These are phyloP conservation scores for Coregonus sp. DNA, from an alignment of 2,797 vertebrate species.

Conservation along the genomic window DNA sequence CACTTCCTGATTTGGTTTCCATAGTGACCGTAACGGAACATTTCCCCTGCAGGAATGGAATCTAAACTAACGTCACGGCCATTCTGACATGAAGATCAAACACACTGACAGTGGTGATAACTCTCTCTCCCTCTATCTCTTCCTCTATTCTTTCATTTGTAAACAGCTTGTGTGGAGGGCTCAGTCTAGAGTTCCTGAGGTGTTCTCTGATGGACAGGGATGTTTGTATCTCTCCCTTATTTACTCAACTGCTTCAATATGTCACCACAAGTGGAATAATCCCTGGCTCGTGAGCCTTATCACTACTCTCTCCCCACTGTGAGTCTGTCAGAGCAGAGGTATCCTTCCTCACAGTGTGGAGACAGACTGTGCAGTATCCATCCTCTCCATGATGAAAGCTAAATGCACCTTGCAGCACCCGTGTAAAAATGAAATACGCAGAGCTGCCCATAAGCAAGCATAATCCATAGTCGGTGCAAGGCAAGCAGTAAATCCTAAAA, in stretches of 20 bases:
- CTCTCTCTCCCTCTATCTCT: conserved; percentile 45
- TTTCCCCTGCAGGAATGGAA: conserved; percentile 68
- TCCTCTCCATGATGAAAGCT: background rate
- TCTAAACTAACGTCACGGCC: conserved; percentile 64
- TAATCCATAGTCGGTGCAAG: conserved; percentile 58
- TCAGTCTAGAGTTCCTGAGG: background rate
- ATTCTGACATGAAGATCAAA: conserved; percentile 69
- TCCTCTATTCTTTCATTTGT: background rate
- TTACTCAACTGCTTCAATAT: conserved; percentile 22
- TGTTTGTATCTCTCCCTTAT: conserved; percentile 10
- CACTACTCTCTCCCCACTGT: conserved; percentile 40
- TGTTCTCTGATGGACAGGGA: background rate
- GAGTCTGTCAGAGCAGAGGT: background rate
- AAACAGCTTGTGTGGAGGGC: conserved; percentile 24
- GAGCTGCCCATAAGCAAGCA: conserved; percentile 56
- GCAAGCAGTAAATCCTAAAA: conserved; percentile 55
- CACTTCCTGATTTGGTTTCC: conserved; percentile 75
- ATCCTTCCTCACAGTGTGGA: conserved; percentile 52
- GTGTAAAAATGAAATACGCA: conserved; percentile 54
- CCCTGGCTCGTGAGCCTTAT: conserved; percentile 40
- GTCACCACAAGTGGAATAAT: conserved; percentile 23
- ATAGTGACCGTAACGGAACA: conserved; percentile 71
- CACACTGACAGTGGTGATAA: conserved; percentile 65
- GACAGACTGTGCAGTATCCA: background rate
- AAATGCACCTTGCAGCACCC: conserved; percentile 9